A percentile compares a stretch with the other conserved stretches of the same genome.
phyloP scores from a whole-genome alignment of 1,140 invertebrate species.

The Zaprionus africanus region DNA sequence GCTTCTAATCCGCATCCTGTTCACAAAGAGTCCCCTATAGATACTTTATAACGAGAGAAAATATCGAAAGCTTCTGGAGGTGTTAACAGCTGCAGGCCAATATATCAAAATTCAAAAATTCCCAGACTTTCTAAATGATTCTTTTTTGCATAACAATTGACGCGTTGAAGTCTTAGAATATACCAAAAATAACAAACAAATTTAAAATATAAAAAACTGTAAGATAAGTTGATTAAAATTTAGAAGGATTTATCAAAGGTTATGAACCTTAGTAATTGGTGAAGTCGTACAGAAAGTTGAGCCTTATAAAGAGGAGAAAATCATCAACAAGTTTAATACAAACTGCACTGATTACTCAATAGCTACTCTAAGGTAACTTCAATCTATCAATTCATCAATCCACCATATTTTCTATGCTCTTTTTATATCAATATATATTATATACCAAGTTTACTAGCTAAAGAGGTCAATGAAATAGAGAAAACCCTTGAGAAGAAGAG shows the following conservation, averaged over 20 bases:
- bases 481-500: background rate
- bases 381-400: no score
- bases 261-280: background rate
- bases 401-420: no score
- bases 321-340: no score
- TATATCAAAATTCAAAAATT: conserved; percentile 1
- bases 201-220: no score
- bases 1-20: conserved; percentile 31
- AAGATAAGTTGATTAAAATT: background rate
- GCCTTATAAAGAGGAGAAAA: no score
- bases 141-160: conserved; percentile 3
- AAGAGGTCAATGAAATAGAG: no score
- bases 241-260: background rate
- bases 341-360: no score
- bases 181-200: background rate
- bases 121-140: background rate
- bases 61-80: background rate
- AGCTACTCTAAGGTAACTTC: no score
- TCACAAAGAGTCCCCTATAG: background rate
- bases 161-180: background rate
- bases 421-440: no score
- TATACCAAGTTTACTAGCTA: no score
- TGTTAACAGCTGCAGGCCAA: background rate
- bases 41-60: background rate
- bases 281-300: background rate